phyloP scores from a whole-genome alignment of 2,888 invertebrate species.

The Flexamia atlantica region DNA sequence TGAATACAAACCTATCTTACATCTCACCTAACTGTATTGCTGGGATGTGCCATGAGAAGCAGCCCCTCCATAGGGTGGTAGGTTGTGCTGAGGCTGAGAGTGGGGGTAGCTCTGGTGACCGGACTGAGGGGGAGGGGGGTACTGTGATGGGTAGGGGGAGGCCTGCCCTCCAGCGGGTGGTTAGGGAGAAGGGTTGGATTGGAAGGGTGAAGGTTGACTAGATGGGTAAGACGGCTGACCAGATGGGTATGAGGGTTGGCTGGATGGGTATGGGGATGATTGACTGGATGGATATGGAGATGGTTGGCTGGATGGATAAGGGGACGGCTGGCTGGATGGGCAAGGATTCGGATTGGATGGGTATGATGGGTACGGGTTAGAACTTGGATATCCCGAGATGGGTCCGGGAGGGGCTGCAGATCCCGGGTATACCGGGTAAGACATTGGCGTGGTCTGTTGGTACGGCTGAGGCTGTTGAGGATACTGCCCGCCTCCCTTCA shows the following conservation, averaged over 20 bases:
- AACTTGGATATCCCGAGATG: slow-evolving; percentile 67
- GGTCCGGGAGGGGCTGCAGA: slow-evolving; percentile 68
- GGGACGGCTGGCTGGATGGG: slow-evolving; percentile 70
- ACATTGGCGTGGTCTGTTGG: slow-evolving; percentile 67
- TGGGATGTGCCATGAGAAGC: slow-evolving; percentile 62
- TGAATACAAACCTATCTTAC: slow-evolving; percentile 21
- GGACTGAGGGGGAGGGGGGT: slow-evolving; percentile 60
- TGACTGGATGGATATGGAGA: slow-evolving; percentile 64
- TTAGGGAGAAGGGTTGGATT: slow-evolving; percentile 61
- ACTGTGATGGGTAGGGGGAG: slow-evolving; percentile 65
- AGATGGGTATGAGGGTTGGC: slow-evolving; percentile 67
- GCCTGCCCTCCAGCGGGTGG: slow-evolving; percentile 65
- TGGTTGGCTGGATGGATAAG: slow-evolving; percentile 65
- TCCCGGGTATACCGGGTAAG: slow-evolving; percentile 69
- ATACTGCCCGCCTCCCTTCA: slow-evolving; percentile 45
- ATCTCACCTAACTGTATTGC: slow-evolving; percentile 65
- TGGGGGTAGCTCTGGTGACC: slow-evolving; percentile 63
- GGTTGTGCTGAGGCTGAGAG: slow-evolving; percentile 63
- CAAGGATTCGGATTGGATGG: slow-evolving; percentile 72
- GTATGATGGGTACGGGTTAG: slow-evolving; percentile 73
- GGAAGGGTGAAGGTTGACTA: slow-evolving; percentile 66
- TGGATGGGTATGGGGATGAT: slow-evolving; percentile 66
- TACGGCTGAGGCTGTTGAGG: slow-evolving; percentile 66
- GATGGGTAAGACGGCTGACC: slow-evolving; percentile 63
- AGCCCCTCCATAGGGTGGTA: slow-evolving; percentile 64